A percentile compares a stretch with the other conserved stretches of the same genome.
Evolutionary conservation across 2,113 vertebrate species (phyloP).

Genomic region (Chaetops frenatus): DNA sequence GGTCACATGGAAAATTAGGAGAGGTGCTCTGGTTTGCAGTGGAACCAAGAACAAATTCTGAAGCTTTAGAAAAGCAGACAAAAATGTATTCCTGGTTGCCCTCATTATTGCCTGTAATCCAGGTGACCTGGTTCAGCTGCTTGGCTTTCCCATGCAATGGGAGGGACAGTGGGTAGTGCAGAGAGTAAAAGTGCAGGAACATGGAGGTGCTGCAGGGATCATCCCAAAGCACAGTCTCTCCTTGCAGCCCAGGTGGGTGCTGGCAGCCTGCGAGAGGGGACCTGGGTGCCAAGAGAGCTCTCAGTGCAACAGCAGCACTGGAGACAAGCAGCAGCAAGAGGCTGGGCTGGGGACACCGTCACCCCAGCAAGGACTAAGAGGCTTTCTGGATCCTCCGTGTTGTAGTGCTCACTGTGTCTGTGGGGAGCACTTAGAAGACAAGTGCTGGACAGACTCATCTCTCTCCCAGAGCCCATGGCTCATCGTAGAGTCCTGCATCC

Average conservation of each 20-base stretch:
- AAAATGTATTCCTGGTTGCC: not conserved
- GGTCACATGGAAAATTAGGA: rapidly evolving
- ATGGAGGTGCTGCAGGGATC: not conserved
- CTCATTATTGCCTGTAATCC: not conserved
- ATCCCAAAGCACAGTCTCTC: not conserved
- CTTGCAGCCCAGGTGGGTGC: not conserved
- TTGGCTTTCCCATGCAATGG: not conserved
- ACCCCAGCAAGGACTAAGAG: not conserved
- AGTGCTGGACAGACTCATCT: not conserved
- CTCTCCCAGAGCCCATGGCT: not conserved
- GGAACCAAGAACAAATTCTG: not conserved
- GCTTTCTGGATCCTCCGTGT: not conserved
- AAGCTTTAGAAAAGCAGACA: not conserved
- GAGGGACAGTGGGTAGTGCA: not conserved
- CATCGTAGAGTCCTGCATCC: not conserved
- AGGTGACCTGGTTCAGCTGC: not conserved
- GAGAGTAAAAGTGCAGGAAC: not conserved
- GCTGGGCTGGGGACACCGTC: not conserved
- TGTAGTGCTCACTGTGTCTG: not conserved
- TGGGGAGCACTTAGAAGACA: not conserved
- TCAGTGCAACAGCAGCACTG: not conserved
- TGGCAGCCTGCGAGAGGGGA: not conserved
- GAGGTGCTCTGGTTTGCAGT: not conserved
- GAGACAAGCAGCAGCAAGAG: not conserved
- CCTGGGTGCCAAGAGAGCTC: not conserved